Percentiles rank a stretch among this genome's conserved stretches.
These are phyloP conservation scores for Phoenicopterus ruber DNA, from an alignment of 2,113 vertebrate species.

Conservation along the genomic window DNA sequence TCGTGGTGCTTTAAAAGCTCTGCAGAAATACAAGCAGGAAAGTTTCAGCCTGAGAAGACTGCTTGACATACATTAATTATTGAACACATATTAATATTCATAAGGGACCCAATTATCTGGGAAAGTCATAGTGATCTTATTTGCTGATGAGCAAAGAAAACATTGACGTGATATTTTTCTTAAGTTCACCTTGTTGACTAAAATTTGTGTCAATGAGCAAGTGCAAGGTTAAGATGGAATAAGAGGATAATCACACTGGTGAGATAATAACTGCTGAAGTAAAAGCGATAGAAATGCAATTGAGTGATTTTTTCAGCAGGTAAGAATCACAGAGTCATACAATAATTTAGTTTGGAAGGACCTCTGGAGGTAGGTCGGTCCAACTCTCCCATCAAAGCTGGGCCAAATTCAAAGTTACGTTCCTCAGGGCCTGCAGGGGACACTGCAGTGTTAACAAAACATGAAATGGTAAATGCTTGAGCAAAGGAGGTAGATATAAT, in stretches of 20 bases:
- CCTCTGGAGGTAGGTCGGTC: constrained; percentile 5
- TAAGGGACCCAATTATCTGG: constrained; percentile 30
- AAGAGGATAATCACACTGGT: neutral
- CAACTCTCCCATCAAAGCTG: neutral
- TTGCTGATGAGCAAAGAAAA: constrained; percentile 58
- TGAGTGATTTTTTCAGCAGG: neutral
- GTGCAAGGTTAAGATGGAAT: constrained; percentile 43
- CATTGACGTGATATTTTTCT: constrained; percentile 24
- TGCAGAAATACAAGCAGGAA: neutral
- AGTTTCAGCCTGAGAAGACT: neutral
- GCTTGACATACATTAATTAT: constrained; percentile 29
- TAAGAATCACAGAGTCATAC: neutral
- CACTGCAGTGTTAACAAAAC: neutral
- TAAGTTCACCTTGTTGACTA: constrained; percentile 49
- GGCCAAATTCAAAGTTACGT: neutral
- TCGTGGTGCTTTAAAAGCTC: neutral
- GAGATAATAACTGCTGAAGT: neutral
- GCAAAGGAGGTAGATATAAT: neutral
- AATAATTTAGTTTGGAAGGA: constrained; percentile 35
- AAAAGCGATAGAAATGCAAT: neutral
- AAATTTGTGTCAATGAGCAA: constrained; percentile 37
- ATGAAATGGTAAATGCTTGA: neutral
- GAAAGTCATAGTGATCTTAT: constrained; percentile 39
- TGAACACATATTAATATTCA: constrained; percentile 54
- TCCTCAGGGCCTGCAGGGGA: neutral